These are phyloP conservation scores for Penelope pileata DNA, from an alignment of 2,113 vertebrate genomes.

Conservation along the genomic window DNA sequence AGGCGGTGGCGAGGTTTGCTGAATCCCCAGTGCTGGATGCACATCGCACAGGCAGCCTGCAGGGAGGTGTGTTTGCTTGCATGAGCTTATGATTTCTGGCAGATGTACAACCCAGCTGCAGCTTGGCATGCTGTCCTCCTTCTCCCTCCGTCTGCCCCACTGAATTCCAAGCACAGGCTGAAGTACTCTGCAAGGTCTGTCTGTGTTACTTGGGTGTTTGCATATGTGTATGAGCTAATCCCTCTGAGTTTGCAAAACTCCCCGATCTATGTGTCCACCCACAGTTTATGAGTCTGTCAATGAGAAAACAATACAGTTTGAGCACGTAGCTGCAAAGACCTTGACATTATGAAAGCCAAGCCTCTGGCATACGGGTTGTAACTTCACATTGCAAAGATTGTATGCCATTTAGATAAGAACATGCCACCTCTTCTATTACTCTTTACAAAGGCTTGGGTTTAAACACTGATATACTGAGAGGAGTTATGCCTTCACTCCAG, in stretches of 20 bases:
- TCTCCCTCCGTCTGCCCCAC: neutral
- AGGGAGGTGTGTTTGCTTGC: neutral
- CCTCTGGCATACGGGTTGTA: neutral
- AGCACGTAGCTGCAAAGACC: neutral
- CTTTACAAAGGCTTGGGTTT: constrained; percentile 14
- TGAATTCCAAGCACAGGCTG: neutral
- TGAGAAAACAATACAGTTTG: neutral
- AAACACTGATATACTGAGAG: neutral
- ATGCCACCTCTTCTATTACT: neutral
- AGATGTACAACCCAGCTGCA: neutral
- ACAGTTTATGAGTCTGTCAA: neutral
- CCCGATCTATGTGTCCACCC: neutral
- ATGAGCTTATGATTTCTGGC: neutral
- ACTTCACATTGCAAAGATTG: neutral
- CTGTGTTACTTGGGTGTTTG: neutral
- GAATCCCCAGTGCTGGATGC: neutral
- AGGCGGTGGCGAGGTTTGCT: neutral
- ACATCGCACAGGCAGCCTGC: fast-evolving
- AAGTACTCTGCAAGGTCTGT: neutral
- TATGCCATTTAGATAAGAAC: neutral
- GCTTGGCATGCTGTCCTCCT: neutral
- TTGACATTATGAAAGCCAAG: neutral
- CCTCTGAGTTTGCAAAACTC: neutral
- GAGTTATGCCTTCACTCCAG: neutral
- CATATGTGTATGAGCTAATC: fast-evolving